Base-by-base conservation (phyloP, 2,888 invertebrate species). In the Caenorhabditis macrosperma region DNA sequence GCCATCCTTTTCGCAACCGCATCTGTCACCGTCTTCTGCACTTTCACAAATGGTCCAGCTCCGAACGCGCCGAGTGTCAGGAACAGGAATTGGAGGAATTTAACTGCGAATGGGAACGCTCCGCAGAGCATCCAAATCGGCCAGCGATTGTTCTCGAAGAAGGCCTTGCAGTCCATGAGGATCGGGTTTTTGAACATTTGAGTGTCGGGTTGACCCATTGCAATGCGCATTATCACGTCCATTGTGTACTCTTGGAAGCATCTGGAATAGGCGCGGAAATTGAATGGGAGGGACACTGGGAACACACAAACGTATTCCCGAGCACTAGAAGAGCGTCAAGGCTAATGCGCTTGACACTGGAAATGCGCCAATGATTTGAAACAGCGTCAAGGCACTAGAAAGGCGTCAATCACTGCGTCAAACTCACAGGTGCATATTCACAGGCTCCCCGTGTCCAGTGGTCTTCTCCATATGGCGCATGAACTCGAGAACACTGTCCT, bases 151-250 rank as follows among this genome's bases (percentile, higher is more conserved):
- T 68, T 41, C 17, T 55, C 64, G 38, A 79, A 79, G 26, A 80
- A 63, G 55, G 33, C 71, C 46, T 63, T 71, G 24, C 44, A 41
- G 28, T 41, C 57, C 4, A 59, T 17, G n/a, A 74, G 12, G 2
- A 74, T 30, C 0, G 74, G 74, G 26, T 74, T 74, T 12, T 50
- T 64, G 74, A 74, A 74, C 64, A 74, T 64, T 50, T 64, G 57
- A 4, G 74, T 50, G 5, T 74, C 79, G 9, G 60, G 61, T 33
- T 85, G 86, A 1, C 88, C 92, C 64, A 93, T 90, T 0, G 92
- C 93, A 82, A 92, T 91, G 24, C 91, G 90, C 3, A 91, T 91
- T 60, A 93, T 93, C 0, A 92, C 91, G 78, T 93, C 92, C 81
- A 93, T 90, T 1, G 93, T 92, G 26, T 92, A 88, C 2, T 92